Evolutionary conservation across 2,888 invertebrate genomes (phyloP), one percentile per base, ranked within the genome.

Genomic region (Anarsia innoxiella): DNA sequence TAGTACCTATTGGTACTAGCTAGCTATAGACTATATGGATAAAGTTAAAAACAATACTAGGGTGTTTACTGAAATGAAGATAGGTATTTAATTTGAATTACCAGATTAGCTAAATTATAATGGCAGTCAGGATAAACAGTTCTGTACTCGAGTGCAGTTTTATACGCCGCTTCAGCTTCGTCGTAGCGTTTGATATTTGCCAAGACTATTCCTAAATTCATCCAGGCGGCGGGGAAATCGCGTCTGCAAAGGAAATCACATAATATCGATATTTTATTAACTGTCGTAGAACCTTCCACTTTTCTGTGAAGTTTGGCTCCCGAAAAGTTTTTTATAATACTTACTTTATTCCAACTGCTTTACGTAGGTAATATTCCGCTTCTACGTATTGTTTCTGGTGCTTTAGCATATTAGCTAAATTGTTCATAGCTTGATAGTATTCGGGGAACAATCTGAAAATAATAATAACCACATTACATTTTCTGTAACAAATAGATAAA

Each of bases 181-280:
- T 86, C 68, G 44, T 88, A 88, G 42, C 91, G 88, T 49, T 90
- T 89, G 33, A 91, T 82, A 25, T 90, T 88, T 0, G 95, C 91
- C 46, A 96, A 87, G 16, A 97, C 94, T 51, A 98, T 97, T 10
- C 97, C 98, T 36, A 98, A 86, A 78, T 99, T 99, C 97, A 98
- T 98, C 97, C 97, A 99, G 0, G 97, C 98, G 0, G 96, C 93
- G 1, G 97, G 93, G 80, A 97, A 98, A 65, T 94, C 92, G 19
- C 91, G 86, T 56, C 94, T 93, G 65, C 28, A 50, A 54, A n/a
- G n/a, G n/a, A n/a, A n/a, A n/a, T n/a, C n/a, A n/a, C n/a, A n/a
- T n/a, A n/a, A n/a, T n/a, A n/a, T n/a, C n/a, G n/a, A n/a, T n/a
- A n/a, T n/a, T n/a, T n/a, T n/a, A n/a, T n/a, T n/a, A n/a, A n/a